Evolutionary conservation across 2,113 vertebrate genomes (phyloP).

Genomic region (Chroicocephalus ridibundus): DNA sequence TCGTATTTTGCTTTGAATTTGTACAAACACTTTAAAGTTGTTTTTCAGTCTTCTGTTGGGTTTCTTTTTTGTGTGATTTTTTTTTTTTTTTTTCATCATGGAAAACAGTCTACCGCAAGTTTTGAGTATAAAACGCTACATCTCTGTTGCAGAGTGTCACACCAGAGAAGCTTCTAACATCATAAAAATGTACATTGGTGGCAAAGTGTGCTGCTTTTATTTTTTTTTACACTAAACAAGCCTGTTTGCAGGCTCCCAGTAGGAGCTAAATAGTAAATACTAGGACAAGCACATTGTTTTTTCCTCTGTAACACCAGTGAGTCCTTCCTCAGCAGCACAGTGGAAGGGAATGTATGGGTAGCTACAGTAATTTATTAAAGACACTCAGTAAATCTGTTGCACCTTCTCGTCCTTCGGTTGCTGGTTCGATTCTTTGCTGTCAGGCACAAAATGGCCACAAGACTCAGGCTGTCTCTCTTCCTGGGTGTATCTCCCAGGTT

Average conservation of each 20-base stretch:
- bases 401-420: background rate
- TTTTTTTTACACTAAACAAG: background rate
- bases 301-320: background rate
- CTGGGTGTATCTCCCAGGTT: fast-evolving
- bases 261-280: background rate
- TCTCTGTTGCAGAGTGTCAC: background rate
- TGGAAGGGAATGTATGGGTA: background rate
- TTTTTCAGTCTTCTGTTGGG: background rate
- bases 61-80: background rate
- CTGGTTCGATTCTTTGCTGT: background rate
- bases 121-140: fast-evolving
- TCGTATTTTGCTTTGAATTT: background rate
- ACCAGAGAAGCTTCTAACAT: background rate
- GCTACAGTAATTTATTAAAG: background rate
- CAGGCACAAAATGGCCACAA: background rate
- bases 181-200: fast-evolving
- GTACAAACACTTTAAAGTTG: background rate
- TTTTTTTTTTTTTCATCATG: background rate
- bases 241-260: background rate
- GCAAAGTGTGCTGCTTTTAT: background rate
- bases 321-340: background rate
- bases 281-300: background rate
- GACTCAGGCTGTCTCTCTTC: background rate
- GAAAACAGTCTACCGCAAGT: background rate
- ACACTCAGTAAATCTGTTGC: background rate